Evolutionary conservation across 2,888 invertebrate species (phyloP), one percentile per base, ranked within the genome.

Genomic region (Drosophila fulvimacula): DNA sequence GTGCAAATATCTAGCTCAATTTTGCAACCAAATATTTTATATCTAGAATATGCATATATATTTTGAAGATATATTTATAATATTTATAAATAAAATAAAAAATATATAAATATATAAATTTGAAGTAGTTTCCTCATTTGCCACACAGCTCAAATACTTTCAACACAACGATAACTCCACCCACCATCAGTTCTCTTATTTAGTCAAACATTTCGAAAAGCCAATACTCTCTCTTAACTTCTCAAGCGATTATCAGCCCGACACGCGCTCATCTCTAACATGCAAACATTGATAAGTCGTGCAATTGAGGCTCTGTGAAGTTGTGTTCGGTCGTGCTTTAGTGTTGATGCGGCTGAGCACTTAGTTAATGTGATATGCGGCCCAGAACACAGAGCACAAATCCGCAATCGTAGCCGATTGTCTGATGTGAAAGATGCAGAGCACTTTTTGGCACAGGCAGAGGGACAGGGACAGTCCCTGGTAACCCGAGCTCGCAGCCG

Each of bases 401-500:
- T 49, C 36, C 5, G 49, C 36, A 46, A 49, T 19, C 55, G 32
- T 38, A 30, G 44, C 36, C 21, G 52, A 39, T 34, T 56, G 58
- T 39, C 34, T 44, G n/a, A 51, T 46, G 17, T 30, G 56, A 60
- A 36, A 46, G 55, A 48, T 59, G 59, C 61, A 46, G 21, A 19
- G 41, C 30, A 62, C 48, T 34, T 56, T 65, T 9, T 7, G 21
- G 19, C 41, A 15, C 21, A 41, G 21, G 19, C 41, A 15, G 15
- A 41, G 17, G 49, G 69, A 62, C 65, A 68, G 71, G 86, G 71
- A 71, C 80, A 75, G 82, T 59, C 61, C 64, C n/a, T 49, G 38
- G 42, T 51, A 55, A 61, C n/a, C 49, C 41, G 38, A 49, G 24
- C 42, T 13, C 21, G 42, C 44, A 19, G 13, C 32, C 46, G 38